Base-by-base conservation (phyloP, 1,140 invertebrate species). In the Drosophila pandora region DNA sequence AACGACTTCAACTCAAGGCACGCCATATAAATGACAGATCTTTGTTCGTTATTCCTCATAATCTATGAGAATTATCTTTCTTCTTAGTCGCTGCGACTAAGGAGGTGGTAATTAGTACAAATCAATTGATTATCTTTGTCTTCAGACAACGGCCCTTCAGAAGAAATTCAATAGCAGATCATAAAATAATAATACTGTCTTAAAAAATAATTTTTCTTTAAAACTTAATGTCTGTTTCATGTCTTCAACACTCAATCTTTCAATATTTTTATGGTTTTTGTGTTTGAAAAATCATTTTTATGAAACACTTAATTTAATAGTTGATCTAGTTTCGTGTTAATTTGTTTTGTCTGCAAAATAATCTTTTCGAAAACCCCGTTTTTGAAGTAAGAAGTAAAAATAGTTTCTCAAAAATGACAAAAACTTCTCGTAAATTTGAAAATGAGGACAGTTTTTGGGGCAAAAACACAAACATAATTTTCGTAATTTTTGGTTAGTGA, bases 1-100 rank as follows among this genome's bases (percentile, higher is more conserved):
- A 49, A 49, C 13, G 25, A 13, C 8, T 28, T 50, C 7, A 49
- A 53, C 23, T 53, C 50, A 53, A 53, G 45, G 37, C 61, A 76
- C 69, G 73, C 68, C 43, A 49, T 9, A 57, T 79, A 64, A 79
- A 75, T 78, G 69, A 56, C 76, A 78, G 68, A 78, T 82, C 79
- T 74, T 81, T 81, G 79, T 81, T 72, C 41, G 30, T 17, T 17
- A 43, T 43, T 43, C 7, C n/a, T 21, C 9, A 8, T 23, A 34
- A 34, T 55, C 65, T 45, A 34, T 55, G 49, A 7, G 39, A 47
- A 47, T 32, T 47, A 22, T 22, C 21, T 47, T 12, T 47, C 9
- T 47, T 13, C 43, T 6, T 21, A 10, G 43, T 58, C 3, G 12
- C 21, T 13, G 43, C 21, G 43, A 17, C 28, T 25, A 9, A 9